A percentile compares a stretch with the other conserved stretches of the same genome.
Conservation (phyloP, 1,140 invertebrate species). For the Drosophila hydei region DNA sequence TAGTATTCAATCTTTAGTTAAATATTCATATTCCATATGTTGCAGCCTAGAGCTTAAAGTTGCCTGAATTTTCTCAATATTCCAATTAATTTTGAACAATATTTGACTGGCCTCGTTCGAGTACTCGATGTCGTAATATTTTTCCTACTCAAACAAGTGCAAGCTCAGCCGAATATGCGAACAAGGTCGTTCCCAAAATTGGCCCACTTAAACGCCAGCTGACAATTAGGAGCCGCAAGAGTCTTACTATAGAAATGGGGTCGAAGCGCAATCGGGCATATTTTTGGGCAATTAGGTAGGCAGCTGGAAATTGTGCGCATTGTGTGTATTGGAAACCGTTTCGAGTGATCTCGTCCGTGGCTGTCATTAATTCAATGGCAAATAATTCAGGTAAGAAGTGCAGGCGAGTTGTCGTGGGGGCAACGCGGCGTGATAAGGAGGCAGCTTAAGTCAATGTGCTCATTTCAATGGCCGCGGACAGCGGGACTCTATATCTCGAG, state of each 20-base stretch:
- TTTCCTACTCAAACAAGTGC: too few species aligned
- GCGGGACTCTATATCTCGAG: constrained; percentile 64
- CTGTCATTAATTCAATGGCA: constrained; percentile 21
- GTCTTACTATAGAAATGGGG: not conserved
- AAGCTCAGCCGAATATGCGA: too few species aligned
- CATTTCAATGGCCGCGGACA: constrained; percentile 68
- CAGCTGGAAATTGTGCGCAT: not conserved
- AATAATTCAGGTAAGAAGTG: constrained; percentile 11
- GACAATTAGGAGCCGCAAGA: not conserved
- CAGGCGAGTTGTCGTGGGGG: constrained; percentile 2
- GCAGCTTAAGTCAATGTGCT: constrained; percentile 76
- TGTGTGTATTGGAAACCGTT: constrained; percentile 1
- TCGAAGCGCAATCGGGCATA: constrained; percentile 3
- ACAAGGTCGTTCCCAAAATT: not conserved
- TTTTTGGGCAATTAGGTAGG: constrained; percentile 9
- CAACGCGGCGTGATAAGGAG: constrained; percentile 12
- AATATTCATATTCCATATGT: too few species aligned
- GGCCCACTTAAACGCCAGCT: not conserved
- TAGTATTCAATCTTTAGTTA: too few species aligned
- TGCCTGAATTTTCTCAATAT: too few species aligned
- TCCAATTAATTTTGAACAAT: too few species aligned
- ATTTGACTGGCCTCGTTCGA: too few species aligned
- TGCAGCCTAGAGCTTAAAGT: too few species aligned
- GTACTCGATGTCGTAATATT: too few species aligned
- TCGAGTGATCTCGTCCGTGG: constrained; percentile 4